Evolutionary conservation across 2,888 invertebrate genomes (phyloP).

Genomic region (Perdita meconis): DNA sequence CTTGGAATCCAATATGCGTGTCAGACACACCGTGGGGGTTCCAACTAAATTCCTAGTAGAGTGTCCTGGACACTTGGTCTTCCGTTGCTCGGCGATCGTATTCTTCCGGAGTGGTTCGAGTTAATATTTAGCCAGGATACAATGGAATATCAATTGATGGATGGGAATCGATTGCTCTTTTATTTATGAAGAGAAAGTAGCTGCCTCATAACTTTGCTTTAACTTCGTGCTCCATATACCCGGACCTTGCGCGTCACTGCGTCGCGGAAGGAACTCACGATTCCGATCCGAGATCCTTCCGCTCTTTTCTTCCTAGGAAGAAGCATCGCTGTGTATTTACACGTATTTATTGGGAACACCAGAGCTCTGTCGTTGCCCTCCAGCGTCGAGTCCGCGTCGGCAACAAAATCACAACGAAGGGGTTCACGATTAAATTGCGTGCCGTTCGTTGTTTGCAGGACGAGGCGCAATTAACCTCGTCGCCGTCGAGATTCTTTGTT

Average conservation of each 20-base stretch:
- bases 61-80: background rate
- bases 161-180: too few relatives aligned
- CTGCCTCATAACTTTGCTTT: too few relatives aligned
- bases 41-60: conserved; percentile 1
- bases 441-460: conserved; percentile 32
- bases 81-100: background rate
- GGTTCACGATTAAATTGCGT: conserved; percentile 22
- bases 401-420: conserved; percentile 9
- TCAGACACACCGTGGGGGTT: conserved; percentile 6
- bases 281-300: background rate
- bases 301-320: background rate
- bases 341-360: background rate
- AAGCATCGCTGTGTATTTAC: background rate
- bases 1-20: conserved; percentile 21
- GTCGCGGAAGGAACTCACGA: too few relatives aligned
- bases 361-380: conserved; percentile 1
- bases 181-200: background rate
- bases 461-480: conserved; percentile 45
- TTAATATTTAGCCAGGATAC: background rate
- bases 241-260: background rate
- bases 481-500: conserved; percentile 50
- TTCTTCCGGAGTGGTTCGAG: background rate
- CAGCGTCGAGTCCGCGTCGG: background rate
- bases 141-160: too few relatives aligned
- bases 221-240: too few relatives aligned